Base-by-base conservation (phyloP, 2,797 vertebrate genomes). In the Sebastolobus altivelis region DNA sequence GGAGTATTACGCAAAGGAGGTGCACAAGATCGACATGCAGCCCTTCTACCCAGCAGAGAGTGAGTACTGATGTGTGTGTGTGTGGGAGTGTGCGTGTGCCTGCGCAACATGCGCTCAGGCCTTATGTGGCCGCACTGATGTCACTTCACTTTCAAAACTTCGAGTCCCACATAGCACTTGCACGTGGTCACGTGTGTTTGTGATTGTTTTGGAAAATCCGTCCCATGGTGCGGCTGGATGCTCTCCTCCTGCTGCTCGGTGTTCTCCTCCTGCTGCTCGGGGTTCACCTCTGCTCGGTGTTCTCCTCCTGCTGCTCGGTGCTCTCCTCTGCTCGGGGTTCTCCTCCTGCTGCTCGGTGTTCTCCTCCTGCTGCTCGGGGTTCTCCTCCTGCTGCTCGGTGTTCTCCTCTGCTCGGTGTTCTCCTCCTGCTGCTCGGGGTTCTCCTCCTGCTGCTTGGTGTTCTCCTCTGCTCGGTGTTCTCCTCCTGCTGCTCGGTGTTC, bases 1-100 rank as follows among this genome's bases (percentile, higher is more conserved):
- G 95, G 98, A 99, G 81, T 99, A 99, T 74, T 99, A 99, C 46
- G 98, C 98, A 85, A 99, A 99, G 93, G 98, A 99, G 94, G 97
- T 99, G 83, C 97, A 99, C 95, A 98, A 98, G 92, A 96, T 99
- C 75, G 97, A 99, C 91, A 97, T 98, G 97, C 96, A 95, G 86
- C 95, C 96, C 72, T 94, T 94, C 86, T 96, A 95, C 91, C 94
- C 94, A 4, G 91, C 97, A 2, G 97, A 98, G 94, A 99, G 98
- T 99, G 95, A 99, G 98, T 97, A 18, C 46, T 31, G 22, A 25
- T 27, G 49, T 22, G 27, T 60, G 56, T 65, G 66, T 76, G 31
- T 61, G 3, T 58, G 35, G 5, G 43, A 8, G 13, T 37, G 27
- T 6, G 43, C 8, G 33, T 37, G 38, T 40, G 38, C 25, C 10